Conservation (phyloP, 1,140 invertebrate species). For the Drosophila kurseongensis region DNA sequence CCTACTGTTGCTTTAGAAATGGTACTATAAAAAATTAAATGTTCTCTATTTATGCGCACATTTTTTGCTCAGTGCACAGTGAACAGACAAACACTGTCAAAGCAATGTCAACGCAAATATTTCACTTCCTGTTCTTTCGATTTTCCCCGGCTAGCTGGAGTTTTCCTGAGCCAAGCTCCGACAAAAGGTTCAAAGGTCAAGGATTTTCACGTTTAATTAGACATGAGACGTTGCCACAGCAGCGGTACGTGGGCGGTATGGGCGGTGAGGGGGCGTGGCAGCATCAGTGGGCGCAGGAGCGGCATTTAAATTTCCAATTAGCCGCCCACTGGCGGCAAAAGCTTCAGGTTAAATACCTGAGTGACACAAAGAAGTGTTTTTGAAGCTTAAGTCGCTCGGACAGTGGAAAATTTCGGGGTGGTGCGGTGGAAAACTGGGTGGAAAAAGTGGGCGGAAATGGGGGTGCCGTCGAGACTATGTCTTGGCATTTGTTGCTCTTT, state of each 20-base stretch:
- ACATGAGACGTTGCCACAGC: slow-evolving; percentile 31
- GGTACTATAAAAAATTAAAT: no score
- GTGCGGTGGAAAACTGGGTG: neutral
- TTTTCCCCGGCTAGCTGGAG: slow-evolving; percentile 1
- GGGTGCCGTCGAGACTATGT: slow-evolving; percentile 5
- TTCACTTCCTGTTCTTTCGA: slow-evolving; percentile 68
- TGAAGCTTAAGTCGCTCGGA: slow-evolving; percentile 30
- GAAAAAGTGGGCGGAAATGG: neutral
- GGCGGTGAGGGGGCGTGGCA: neutral
- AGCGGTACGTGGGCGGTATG: slow-evolving; percentile 25
- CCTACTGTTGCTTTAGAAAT: no score
- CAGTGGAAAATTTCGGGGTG: neutral
- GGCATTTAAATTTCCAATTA: slow-evolving; percentile 59
- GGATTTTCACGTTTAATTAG: slow-evolving; percentile 73
- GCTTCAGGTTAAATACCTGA: slow-evolving; percentile 44
- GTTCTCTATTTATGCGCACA: no score
- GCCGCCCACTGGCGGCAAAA: slow-evolving; percentile 12
- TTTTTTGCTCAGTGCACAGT: slow-evolving; percentile 1
- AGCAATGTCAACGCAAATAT: slow-evolving; percentile 75
- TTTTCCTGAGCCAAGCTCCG: neutral
- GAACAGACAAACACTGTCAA: slow-evolving; percentile 22
- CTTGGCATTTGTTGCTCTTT: slow-evolving; percentile 34
- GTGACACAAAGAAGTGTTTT: slow-evolving; percentile 52
- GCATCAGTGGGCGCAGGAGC: slow-evolving; percentile 16
- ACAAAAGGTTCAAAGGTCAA: slow-evolving; percentile 72